These are phyloP conservation scores for Melanotaenia pygmaea DNA, from an alignment of 2,797 vertebrate species.

Conservation along the genomic window DNA sequence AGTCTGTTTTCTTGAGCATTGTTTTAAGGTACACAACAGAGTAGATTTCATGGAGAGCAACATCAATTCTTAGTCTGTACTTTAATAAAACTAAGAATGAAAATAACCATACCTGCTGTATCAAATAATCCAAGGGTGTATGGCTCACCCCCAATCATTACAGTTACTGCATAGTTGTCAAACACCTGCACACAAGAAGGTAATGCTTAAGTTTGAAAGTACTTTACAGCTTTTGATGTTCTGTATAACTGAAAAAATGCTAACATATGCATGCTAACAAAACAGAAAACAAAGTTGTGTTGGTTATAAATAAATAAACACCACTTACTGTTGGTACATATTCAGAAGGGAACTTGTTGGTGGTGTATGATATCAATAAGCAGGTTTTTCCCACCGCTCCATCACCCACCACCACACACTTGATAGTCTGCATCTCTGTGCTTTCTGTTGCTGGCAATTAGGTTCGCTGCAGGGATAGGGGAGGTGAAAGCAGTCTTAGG, in stretches of 20 bases:
- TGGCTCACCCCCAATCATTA: constrained; percentile 86
- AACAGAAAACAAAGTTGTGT: too few relatives aligned
- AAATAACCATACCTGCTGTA: constrained; percentile 79
- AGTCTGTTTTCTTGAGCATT: neutral
- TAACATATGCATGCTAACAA: neutral
- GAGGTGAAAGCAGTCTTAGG: neutral
- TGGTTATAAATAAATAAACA: too few relatives aligned
- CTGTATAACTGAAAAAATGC: neutral
- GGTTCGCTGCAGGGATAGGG: constrained; percentile 35
- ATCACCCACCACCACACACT: constrained; percentile 88
- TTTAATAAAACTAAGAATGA: neutral
- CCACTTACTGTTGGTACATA: constrained; percentile 86
- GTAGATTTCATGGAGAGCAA: neutral
- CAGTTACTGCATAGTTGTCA: constrained; percentile 87
- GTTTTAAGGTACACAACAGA: neutral
- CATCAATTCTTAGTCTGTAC: neutral
- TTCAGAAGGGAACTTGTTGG: constrained; percentile 88
- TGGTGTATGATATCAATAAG: constrained; percentile 87
- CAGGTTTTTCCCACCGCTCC: constrained; percentile 88
- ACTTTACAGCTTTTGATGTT: neutral
- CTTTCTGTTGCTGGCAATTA: constrained; percentile 46
- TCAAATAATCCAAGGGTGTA: constrained; percentile 87
- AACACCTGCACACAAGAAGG: constrained; percentile 73
- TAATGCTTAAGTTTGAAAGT: fast-evolving
- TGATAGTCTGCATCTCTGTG: constrained; percentile 85